Percentiles rank a stretch among this genome's conserved stretches.
phyloP scores from a whole-genome alignment of 1,140 invertebrate species.

The Drosophila bocqueti region DNA sequence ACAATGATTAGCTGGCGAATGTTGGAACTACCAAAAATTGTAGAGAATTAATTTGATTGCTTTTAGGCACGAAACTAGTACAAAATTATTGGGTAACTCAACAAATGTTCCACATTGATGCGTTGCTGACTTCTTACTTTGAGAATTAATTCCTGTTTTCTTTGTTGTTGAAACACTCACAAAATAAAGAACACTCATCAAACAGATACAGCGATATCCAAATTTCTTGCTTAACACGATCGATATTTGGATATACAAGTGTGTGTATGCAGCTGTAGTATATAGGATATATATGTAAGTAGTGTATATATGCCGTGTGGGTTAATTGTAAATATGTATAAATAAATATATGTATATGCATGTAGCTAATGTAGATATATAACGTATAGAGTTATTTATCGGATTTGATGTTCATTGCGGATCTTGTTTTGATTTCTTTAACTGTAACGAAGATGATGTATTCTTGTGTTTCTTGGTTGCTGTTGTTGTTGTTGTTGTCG shows the following conservation, averaged over 20 bases:
- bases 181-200: background rate
- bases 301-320: constrained; percentile 41
- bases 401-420: constrained; percentile 11
- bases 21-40: background rate
- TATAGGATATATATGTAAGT: constrained; percentile 33
- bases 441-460: constrained; percentile 51
- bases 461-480: constrained; percentile 53
- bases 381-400: constrained; percentile 60
- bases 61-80: background rate
- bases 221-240: constrained; percentile 23
- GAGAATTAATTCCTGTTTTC: too few relatives aligned
- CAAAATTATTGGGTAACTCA: background rate
- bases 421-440: constrained; percentile 39
- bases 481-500: constrained; percentile 47
- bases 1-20: background rate
- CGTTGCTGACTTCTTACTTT: background rate
- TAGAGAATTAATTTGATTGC: background rate
- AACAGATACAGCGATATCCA: background rate
- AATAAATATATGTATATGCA: constrained; percentile 51
- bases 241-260: constrained; percentile 6
- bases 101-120: background rate
- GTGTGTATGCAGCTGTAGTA: constrained; percentile 31
- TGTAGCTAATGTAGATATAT: constrained; percentile 41
- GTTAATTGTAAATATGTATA: constrained; percentile 56
- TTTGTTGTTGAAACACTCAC: background rate